Base-by-base conservation (phyloP, 2,888 invertebrate genomes). In the Scaptodrosophila latifasciaeformis region DNA sequence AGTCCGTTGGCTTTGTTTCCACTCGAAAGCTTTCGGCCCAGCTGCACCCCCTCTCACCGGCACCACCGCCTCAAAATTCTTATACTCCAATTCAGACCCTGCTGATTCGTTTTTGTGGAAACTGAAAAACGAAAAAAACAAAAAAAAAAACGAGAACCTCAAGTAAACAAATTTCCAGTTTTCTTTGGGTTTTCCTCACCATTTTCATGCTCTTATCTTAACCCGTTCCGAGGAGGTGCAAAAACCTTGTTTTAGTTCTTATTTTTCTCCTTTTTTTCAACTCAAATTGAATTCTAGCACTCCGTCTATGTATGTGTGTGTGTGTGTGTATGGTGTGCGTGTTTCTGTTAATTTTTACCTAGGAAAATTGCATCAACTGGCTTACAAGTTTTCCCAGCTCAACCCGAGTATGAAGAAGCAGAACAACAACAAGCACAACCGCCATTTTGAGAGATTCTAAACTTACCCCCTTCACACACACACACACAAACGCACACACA, bases 91-190 rank as follows among this genome's bases (percentile, higher is more conserved):
- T 9, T 27, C 27, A 27, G n/a, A n/a, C n/a, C n/a, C n/a, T n/a
- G n/a, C n/a, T n/a, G n/a, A n/a, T n/a, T n/a, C n/a, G n/a, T n/a
- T n/a, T n/a, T n/a, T n/a, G n/a, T n/a, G n/a, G n/a, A n/a, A 46
- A 46, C 39, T 40, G 46, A 53, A 52, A 39, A 54, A 39, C 29
- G 43, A 7, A n/a, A 10, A 27, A 27, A 53, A 46, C 37, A 54
- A 10, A 18, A 10, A 18, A 42, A 34, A 19, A 18, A 17, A n/a
- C n/a, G n/a, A n/a, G 67, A 72, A 65, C 71, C 72, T 70, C 70
- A 72, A 70, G 76, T 67, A 72, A 72, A 72, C 76, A 76, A 63
- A 67, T n/a, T n/a, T n/a, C n/a, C n/a, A n/a, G n/a, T n/a, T n/a
- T n/a, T n/a, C n/a, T n/a, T n/a, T n/a, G n/a, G n/a, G n/a, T n/a